These are phyloP conservation scores for Stictonetta naevosa DNA, from an alignment of 2,113 vertebrate genomes.

Conservation along the genomic window DNA sequence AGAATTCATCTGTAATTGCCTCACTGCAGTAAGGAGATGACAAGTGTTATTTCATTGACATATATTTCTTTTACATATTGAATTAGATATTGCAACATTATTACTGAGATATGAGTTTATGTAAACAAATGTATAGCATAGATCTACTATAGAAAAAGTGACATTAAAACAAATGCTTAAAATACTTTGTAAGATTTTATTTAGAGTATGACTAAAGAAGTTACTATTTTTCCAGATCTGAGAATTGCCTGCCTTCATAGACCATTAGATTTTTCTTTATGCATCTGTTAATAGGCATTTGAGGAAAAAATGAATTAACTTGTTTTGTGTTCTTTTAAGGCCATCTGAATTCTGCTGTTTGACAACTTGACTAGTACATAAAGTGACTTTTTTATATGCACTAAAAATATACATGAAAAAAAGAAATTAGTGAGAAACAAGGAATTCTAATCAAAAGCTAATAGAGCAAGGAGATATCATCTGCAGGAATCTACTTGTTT, in stretches of 20 bases:
- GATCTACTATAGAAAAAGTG: background rate
- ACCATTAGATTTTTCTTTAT: background rate
- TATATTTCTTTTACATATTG: background rate
- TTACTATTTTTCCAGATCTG: background rate
- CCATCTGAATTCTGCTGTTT: background rate
- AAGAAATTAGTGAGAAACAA: background rate
- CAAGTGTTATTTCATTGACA: background rate
- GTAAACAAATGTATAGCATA: background rate
- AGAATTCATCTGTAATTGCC: background rate
- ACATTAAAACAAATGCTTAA: slow-evolving; percentile 1
- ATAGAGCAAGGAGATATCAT: background rate
- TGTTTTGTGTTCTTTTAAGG: background rate
- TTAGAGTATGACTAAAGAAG: background rate
- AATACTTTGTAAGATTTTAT: slow-evolving; percentile 6
- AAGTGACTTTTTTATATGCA: background rate
- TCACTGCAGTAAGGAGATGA: background rate
- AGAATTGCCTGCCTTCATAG: background rate
- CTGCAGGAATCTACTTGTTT: background rate
- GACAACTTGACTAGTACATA: background rate
- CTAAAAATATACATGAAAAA: background rate
- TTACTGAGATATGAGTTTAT: background rate
- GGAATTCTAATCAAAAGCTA: background rate
- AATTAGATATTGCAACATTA: background rate
- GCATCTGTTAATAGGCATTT: background rate
- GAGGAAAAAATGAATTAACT: background rate